Percentiles rank a stretch among this genome's conserved stretches.
phyloP scores from a whole-genome alignment of 2,888 invertebrate genomes.

The Ditula angustiorana region DNA sequence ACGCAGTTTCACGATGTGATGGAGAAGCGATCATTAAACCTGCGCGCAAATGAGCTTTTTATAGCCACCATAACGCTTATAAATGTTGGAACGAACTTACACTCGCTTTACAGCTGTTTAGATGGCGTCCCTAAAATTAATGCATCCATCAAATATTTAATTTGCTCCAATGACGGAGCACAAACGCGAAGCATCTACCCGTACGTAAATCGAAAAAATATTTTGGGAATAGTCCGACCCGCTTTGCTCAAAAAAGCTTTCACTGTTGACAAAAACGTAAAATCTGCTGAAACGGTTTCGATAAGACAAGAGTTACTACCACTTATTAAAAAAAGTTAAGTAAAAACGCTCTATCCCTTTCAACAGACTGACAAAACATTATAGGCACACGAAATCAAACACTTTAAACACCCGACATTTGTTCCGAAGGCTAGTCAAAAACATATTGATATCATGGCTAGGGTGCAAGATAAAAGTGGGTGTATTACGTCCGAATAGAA shows the following conservation, averaged over 20 bases:
- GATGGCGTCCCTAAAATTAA: conserved; percentile 60
- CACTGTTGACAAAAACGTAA: neutral
- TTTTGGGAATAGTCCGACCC: conserved; percentile 14
- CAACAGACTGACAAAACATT: no score
- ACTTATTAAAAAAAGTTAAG: no score
- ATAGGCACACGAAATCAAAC: no score
- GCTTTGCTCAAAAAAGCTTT: conserved; percentile 12
- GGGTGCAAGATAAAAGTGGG: conserved; percentile 15
- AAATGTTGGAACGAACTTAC: conserved; percentile 72
- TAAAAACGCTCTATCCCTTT: no score
- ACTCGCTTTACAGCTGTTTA: conserved; percentile 63
- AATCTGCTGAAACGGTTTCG: neutral
- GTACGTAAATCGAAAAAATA: conserved; percentile 27
- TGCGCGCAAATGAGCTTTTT: conserved; percentile 73
- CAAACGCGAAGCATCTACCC: conserved; percentile 19
- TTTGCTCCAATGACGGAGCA: conserved; percentile 48
- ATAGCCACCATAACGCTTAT: conserved; percentile 72
- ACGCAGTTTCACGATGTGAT: conserved; percentile 54
- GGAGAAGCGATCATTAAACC: conserved; percentile 68
- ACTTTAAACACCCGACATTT: neutral
- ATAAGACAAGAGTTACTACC: neutral
- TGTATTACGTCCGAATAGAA: conserved; percentile 68
- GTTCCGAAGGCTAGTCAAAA: neutral
- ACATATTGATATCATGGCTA: neutral
- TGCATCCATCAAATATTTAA: conserved; percentile 66